phyloP scores from a whole-genome alignment of 2,113 vertebrate species.

The Felis chaus region DNA sequence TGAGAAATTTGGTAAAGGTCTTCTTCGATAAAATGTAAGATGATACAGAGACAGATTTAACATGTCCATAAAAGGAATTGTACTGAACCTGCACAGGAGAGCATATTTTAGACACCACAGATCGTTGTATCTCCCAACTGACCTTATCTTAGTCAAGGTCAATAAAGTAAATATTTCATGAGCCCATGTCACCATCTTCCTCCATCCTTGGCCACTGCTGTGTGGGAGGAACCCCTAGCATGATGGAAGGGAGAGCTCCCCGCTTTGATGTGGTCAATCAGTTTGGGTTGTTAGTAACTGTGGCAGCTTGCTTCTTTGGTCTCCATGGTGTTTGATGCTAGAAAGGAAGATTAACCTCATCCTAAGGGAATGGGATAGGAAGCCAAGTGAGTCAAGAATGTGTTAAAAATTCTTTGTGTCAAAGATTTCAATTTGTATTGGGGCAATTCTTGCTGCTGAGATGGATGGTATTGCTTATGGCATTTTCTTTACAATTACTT shows the following conservation, averaged over 20 bases:
- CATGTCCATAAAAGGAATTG: not conserved
- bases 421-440: not conserved
- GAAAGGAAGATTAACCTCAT: not conserved
- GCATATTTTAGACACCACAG: not conserved
- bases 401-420: not conserved
- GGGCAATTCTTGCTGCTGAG: not conserved
- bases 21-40: not conserved
- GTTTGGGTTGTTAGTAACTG: not conserved
- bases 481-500: constrained; percentile 15
- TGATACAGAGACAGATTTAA: not conserved
- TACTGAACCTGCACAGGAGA: not conserved
- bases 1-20: not conserved
- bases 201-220: not conserved
- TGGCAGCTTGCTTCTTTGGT: not conserved
- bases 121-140: not conserved
- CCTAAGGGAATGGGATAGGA: not conserved
- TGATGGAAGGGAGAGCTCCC: not conserved
- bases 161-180: not conserved
- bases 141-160: not conserved
- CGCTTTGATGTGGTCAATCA: not conserved
- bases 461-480: not conserved
- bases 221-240: not conserved
- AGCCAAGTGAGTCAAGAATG: not conserved
- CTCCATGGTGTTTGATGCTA: not conserved
- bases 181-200: not conserved